Base-by-base conservation (phyloP, 1,140 invertebrate species). In the Rhagoletis pomonella region DNA sequence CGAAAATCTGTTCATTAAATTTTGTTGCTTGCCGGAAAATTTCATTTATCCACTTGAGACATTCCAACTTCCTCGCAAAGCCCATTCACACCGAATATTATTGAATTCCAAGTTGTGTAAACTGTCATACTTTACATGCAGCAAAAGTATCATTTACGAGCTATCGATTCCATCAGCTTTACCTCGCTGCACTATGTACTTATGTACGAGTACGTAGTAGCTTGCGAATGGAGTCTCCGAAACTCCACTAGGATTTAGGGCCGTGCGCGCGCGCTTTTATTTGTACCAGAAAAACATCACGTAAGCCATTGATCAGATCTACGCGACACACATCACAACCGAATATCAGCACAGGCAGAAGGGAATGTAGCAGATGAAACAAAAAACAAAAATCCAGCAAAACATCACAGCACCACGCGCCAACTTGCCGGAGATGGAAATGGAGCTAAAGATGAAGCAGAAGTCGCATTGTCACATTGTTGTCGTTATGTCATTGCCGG, bases 291-390 rank as follows among this genome's bases (percentile, higher is more conserved):
- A 64, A 42, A 84, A 88, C 60, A 86, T 87, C 88, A 88, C 88
- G 88, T 87, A 88, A 87, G 86, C 86, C 86, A 88, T 88, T 88
- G 88, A 88, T 88, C 88, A 88, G 86, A 84, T 87, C 73, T 88
- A 88, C 86, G 88, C 88, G 88, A 88, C 88, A 87, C 60, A 87
- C 65, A 87, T 88, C 60, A 65, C 86, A 87, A 88, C 87, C 44
- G 14, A 39, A 62, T 65, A 86, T 65, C n/a, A 14, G 39, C 12
- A 6, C 29, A 29, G 29, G 29, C 29, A 29, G 29, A 29, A 29
- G 29, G 29, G 29, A 29, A 10, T 39, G 39, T 9, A 42, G 19
- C 29, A 19, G 29, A 7, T 42, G 39, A 39, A 3, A 14, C 29
- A 5, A 47, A 73, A 44, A 73, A 4, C 6, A 47, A 42, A 69